These are phyloP conservation scores for Diorhabda elongata DNA, from an alignment of 1,140 invertebrate genomes.

Conservation along the genomic window DNA sequence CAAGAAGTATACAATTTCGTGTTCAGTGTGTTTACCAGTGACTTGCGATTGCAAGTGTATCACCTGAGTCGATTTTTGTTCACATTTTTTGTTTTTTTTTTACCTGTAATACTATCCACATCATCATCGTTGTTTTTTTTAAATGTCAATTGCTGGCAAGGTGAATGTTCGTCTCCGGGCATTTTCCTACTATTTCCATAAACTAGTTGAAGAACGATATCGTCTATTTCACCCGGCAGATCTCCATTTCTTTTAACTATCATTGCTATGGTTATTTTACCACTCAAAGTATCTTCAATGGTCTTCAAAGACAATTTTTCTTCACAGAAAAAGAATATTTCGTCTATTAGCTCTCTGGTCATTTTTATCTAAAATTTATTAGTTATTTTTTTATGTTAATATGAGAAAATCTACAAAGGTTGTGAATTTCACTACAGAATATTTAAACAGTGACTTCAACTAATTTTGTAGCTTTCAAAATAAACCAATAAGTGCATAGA, in stretches of 20 bases:
- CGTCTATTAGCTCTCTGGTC: conserved; percentile 28
- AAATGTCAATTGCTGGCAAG: conserved; percentile 31
- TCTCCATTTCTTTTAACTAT: conserved; percentile 31
- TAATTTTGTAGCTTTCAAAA: too few species aligned
- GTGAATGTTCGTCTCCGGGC: conserved; percentile 38
- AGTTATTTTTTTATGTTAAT: too few species aligned
- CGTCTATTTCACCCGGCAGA: conserved; percentile 31
- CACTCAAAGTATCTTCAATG: conserved; percentile 25
- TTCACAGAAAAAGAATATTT: conserved; percentile 36
- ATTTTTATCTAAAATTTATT: conserved; percentile 24
- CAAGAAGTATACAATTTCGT: too few species aligned
- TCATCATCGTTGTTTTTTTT: conserved; percentile 30
- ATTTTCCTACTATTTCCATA: conserved; percentile 36
- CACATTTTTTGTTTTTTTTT: too few species aligned
- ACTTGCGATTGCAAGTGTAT: too few species aligned
- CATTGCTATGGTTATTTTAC: conserved; percentile 26
- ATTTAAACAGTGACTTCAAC: too few species aligned
- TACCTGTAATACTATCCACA: conserved; percentile 23
- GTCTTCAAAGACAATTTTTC: conserved; percentile 23
- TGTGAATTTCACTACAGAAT: too few species aligned
- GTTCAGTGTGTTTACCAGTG: too few species aligned
- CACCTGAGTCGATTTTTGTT: too few species aligned
- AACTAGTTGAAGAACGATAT: conserved; percentile 32
- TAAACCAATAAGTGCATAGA: too few species aligned
- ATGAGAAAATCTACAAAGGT: too few species aligned